phyloP scores from a whole-genome alignment of 2,888 invertebrate species.

The Rutpela maculata region DNA sequence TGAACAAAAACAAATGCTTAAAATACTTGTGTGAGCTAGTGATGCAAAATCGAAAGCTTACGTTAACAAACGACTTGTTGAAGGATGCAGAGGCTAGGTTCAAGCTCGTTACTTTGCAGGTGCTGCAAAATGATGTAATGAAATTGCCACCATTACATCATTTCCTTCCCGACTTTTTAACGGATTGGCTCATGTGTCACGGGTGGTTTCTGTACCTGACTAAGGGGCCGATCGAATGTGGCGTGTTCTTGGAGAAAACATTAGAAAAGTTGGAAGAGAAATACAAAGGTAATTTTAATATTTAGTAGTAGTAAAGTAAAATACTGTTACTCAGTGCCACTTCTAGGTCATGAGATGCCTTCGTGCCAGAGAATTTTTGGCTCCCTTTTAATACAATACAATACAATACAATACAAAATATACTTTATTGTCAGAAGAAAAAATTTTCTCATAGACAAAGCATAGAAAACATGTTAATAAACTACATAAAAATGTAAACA shows the following conservation, averaged over 20 bases:
- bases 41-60: constrained; percentile 57
- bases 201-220: constrained; percentile 75
- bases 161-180: constrained; percentile 75
- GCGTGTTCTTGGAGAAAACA: constrained; percentile 68
- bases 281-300: constrained; percentile 43
- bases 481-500: no score
- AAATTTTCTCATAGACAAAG: no score
- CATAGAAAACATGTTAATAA: no score
- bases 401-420: no score
- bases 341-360: no score
- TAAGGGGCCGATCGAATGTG: constrained; percentile 67
- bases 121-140: constrained; percentile 60
- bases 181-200: constrained; percentile 76
- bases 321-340: no score
- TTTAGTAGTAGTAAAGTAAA: no score
- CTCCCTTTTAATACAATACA: no score
- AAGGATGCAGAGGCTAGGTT: constrained; percentile 67
- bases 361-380: no score
- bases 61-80: constrained; percentile 61
- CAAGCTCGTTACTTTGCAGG: constrained; percentile 65
- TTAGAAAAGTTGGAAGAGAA: constrained; percentile 63
- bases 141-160: constrained; percentile 67
- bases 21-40: constrained; percentile 64
- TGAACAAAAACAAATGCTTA: constrained; percentile 60
- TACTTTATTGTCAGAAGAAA: no score